Evolutionary conservation across 2,888 invertebrate genomes (phyloP).

Genomic region (Meloe dianella): DNA sequence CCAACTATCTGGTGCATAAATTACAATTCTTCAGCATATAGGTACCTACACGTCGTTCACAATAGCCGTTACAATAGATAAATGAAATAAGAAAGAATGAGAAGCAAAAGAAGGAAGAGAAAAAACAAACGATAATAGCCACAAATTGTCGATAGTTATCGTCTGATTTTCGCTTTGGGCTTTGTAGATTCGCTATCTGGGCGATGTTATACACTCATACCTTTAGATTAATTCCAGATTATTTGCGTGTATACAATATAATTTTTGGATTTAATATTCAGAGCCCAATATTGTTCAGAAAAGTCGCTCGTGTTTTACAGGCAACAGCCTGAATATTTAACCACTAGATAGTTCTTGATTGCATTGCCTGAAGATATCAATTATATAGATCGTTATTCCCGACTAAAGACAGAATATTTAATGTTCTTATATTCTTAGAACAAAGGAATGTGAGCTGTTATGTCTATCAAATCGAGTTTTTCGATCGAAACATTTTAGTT

Average conservation of each 20-base stretch:
- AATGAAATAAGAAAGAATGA: conserved; percentile 17
- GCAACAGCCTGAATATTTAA: conserved; percentile 58
- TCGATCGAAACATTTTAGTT: not conserved
- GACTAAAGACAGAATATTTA: conserved; percentile 59
- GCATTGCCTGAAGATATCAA: conserved; percentile 59
- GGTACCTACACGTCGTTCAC: conserved; percentile 28
- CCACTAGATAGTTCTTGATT: conserved; percentile 58
- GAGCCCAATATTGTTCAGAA: conserved; percentile 58
- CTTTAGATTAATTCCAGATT: conserved; percentile 45
- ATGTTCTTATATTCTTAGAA: conserved; percentile 53
- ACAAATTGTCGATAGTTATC: conserved; percentile 51
- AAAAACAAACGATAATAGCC: conserved; percentile 34
- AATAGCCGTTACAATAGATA: conserved; percentile 32
- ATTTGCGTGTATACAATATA: conserved; percentile 53
- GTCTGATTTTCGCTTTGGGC: conserved; percentile 43
- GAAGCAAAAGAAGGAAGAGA: not conserved
- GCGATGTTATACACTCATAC: conserved; percentile 40
- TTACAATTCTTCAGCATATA: conserved; percentile 18
- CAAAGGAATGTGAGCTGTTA: conserved; percentile 50
- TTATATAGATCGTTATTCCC: conserved; percentile 60
- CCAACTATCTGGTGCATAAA: conserved; percentile 21
- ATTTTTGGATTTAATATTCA: conserved; percentile 57
- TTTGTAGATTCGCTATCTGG: conserved; percentile 44
- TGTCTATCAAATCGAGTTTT: conserved; percentile 17
- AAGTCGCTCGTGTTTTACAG: conserved; percentile 51